phyloP scores from a whole-genome alignment of 2,797 vertebrate species.

The Sarcoramphus papa region DNA sequence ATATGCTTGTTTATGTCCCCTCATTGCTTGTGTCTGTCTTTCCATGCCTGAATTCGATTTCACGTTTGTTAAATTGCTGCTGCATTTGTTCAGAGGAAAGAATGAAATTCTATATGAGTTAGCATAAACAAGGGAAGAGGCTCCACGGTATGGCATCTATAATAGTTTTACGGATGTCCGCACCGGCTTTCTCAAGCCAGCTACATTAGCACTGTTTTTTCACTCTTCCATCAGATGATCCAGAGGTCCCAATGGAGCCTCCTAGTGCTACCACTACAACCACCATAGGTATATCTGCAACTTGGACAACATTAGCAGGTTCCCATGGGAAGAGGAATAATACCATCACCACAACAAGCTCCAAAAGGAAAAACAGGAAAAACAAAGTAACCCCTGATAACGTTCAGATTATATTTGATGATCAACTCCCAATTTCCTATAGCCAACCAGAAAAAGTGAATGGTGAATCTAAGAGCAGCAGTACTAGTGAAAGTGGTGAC shows the following conservation, averaged over 20 bases:
- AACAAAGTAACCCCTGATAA: conserved; percentile 79
- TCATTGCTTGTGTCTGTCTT: background rate
- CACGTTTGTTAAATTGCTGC: background rate
- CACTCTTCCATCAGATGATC: conserved; percentile 68
- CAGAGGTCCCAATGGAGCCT: conserved; percentile 77
- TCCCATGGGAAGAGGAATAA: conserved; percentile 82
- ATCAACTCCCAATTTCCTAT: conserved; percentile 80
- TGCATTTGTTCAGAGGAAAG: background rate
- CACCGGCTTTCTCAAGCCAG: background rate
- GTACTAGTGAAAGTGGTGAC: conserved; percentile 80
- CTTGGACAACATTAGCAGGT: conserved; percentile 79
- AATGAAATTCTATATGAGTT: background rate
- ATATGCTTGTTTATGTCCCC: background rate
- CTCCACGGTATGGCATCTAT: rapidly evolving
- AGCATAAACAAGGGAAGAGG: background rate
- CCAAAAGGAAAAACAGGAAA: conserved; percentile 83
- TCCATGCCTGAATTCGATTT: background rate
- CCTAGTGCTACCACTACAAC: conserved; percentile 82
- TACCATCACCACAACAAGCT: conserved; percentile 79
- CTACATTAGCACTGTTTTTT: background rate
- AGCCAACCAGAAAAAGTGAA: conserved; percentile 79
- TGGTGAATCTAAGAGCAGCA: conserved; percentile 81
- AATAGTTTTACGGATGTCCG: background rate
- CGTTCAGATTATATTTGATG: conserved; percentile 81
- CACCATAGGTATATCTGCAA: conserved; percentile 82